Evolutionary conservation across 2,113 vertebrate species (phyloP), one percentile per base, ranked within the genome.

Genomic region (Gallinago media): DNA sequence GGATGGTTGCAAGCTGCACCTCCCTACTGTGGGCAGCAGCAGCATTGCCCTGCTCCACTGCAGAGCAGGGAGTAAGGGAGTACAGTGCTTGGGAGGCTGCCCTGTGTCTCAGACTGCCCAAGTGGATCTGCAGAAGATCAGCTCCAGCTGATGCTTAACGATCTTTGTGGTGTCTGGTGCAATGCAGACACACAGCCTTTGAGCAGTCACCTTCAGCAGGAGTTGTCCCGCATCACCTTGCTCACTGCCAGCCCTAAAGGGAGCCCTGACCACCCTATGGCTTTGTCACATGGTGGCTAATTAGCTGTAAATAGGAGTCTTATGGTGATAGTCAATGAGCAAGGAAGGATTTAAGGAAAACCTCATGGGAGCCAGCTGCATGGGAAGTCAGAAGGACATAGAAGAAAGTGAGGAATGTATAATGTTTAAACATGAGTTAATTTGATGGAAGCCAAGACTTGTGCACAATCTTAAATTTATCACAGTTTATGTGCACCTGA

Each of bases 21-120:
- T 32, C 49, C 0, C 1, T 8, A 2, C 11, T 10, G 50, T 5
- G 16, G 2, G 58, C 67, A 56, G 38, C 50, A 13, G 36, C 59
- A 44, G 44, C 66, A 23, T 29, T 17, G 9, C 25, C 18, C 32
- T n/a, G 36, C 27, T 32, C 18, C 11, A 0, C 40, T 19, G 31
- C 49, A 50, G 88, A 34, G 15, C 1, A 8, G 46, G 8, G 15
- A 40, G n/a, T 13, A 9, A 8, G 46, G 8, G 15, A 40, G n/a
- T 13, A 9, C 40, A 11, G 27, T 4, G 12, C 42, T 20, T 5
- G 9, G 19, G 55, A 13, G 47, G 8, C 55, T 6, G 49, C 36
- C 59, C 34, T 7, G 22, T 5, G 1, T 6, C 34, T 49, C n/a
- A 1, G 13, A 11, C 38, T 9, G 44, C 59, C 19, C 56, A 15